phyloP scores from a whole-genome alignment of 2,113 vertebrate genomes.

The Larimichthys crocea region DNA sequence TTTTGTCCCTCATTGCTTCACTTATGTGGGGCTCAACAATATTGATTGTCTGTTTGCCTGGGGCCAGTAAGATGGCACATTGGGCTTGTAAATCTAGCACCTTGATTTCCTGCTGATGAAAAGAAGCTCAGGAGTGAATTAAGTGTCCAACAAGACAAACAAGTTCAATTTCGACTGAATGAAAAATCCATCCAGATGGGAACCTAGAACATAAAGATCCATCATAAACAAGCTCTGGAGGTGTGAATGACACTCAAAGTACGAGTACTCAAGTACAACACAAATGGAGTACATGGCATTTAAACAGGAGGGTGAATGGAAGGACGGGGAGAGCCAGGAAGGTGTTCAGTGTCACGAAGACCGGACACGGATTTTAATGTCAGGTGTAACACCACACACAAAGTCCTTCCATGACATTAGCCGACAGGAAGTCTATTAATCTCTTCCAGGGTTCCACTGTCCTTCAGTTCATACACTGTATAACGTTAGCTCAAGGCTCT shows the following conservation, averaged over 20 bases:
- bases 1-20: background rate
- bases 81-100: too few relatives aligned
- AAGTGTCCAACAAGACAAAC: background rate
- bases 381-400: conserved; percentile 47
- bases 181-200: background rate
- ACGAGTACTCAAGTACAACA: background rate
- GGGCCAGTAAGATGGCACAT: too few relatives aligned
- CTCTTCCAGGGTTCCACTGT: conserved; percentile 8
- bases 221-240: too few relatives aligned
- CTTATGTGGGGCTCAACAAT: too few relatives aligned
- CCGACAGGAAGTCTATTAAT: conserved; percentile 53
- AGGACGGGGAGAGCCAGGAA: background rate
- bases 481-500: conserved; percentile 9
- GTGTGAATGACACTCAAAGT: background rate
- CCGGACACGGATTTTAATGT: conserved; percentile 23
- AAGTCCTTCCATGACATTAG: conserved; percentile 42
- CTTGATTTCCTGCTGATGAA: too few relatives aligned
- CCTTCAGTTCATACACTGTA: conserved; percentile 13
- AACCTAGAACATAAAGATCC: background rate
- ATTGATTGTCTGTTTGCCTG: too few relatives aligned
- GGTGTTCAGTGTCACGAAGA: conserved; percentile 16
- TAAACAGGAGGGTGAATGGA: too few relatives aligned
- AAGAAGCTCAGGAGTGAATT: too few relatives aligned
- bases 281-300: background rate
- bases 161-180: background rate